A percentile compares a stretch with the other conserved stretches of the same genome.
Evolutionary conservation across 2,797 vertebrate genomes (phyloP).

Genomic region (Ciconia nigra): DNA sequence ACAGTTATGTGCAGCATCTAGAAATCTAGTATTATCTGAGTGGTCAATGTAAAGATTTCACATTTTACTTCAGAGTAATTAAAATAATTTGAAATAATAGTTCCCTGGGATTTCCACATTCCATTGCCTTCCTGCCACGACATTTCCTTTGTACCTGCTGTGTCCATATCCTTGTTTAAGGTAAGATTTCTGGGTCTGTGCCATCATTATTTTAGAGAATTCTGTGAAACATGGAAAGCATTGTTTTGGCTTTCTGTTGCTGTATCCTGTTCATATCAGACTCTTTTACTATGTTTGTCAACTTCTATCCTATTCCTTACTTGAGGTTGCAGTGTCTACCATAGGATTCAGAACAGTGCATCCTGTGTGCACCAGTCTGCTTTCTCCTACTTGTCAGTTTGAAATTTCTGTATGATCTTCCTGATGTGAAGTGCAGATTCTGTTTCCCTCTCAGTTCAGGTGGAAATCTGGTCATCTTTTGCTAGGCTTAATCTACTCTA

Average conservation of each 20-base stretch:
- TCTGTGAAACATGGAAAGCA: neutral
- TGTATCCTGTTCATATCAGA: neutral
- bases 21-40: neutral
- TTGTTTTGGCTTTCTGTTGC: neutral
- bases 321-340: neutral
- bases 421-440: neutral
- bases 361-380: neutral
- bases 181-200: neutral
- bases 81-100: neutral
- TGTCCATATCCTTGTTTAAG: neutral
- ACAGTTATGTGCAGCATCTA: neutral
- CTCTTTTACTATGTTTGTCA: neutral
- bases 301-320: neutral
- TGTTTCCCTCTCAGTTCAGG: neutral
- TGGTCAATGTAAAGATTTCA: neutral
- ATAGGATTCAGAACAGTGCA: neutral
- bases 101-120: neutral
- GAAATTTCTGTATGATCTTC: neutral
- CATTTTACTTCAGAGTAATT: neutral
- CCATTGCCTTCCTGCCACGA: neutral
- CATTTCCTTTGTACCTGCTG: neutral
- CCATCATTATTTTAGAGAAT: neutral
- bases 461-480: neutral
- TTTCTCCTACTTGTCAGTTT: neutral
- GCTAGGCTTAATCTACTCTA: neutral